Evolutionary conservation across 2,888 invertebrate species (phyloP), one percentile per base, ranked within the genome.

Genomic region (Ectobius pallidus): DNA sequence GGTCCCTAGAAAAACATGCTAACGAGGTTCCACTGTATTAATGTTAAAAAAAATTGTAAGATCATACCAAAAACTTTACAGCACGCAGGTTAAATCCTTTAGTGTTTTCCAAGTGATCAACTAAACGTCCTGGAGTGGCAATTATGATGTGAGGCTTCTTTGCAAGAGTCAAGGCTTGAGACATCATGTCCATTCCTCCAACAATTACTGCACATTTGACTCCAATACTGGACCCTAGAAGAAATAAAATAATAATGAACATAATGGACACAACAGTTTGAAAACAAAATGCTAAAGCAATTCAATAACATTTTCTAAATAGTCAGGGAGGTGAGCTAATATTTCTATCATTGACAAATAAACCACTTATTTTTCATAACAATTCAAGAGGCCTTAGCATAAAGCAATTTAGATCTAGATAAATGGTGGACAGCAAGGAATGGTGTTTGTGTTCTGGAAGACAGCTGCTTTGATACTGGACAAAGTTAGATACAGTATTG

Each of bases 181-280:
- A 92, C 80, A 95, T 93, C 96, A 98, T 98, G 81, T 99, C 99
- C 90, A 99, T 96, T 0, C 99, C 99, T 62, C 99, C 99, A 3
- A 99, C 99, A 79, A 99, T 92, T 0, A 99, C 98, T 70, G 92
- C 95, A 84, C 94, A 95, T 86, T 96, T 96, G 0, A 99, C 93
- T 46, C 98, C 98, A 81, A 99, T 95, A 75, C 90, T 89, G 16
- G 94, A 88, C 71, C 95, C 94, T 93, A 32, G 6, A 49, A 49
- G 16, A 18, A 7, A 1, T 7, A 6, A 52, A 18, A 7, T 52
- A n/a, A 52, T 11, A 52, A 11, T 52, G 39, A n/a, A 30, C 27
- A n/a, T n/a, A n/a, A n/a, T n/a, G n/a, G n/a, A n/a, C n/a, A 18
- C 30, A 63, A 63, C 9, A 1, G 39, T 63, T 16, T 55, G 20